Base-by-base conservation (phyloP, 2,797 vertebrate genomes). In the Ctenosaura bakeri region DNA sequence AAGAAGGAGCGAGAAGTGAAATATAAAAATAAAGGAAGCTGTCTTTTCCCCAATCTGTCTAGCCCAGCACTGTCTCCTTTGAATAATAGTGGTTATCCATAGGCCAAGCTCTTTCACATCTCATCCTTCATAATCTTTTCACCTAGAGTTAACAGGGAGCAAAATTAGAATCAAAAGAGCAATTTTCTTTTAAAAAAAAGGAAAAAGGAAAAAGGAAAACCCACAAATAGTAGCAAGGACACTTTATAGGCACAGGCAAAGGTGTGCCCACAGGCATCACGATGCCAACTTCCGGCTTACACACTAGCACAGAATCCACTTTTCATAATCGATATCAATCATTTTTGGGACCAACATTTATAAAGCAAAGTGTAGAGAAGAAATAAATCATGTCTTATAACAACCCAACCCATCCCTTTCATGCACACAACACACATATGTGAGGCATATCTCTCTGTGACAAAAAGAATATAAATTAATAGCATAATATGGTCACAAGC, bases 401-500 rank as follows among this genome's bases (percentile, higher is more conserved):
- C 3, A 35, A 56, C 6, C 80, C 66, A 10, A 32, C 32, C 66
- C 26, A 69, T 54, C 5, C 50, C 16, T 52, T 16, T 12, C 29
- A 2, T 14, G 18, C 50, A 32, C 79, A 81, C 50, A 80, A 24
- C 9, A 20, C 59, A 93, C 20, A 22, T 50, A 92, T 93, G 92
- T 0, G 71, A 66, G 29, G 35, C 86, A 18, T 4, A 69, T 89
- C 82, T 91, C 82, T 20, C 66, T 78, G 83, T 69, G 9, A 92
- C 92, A 52, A 6, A n/a, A 90, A 84, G 78, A 89, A 90, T 56
- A 74, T 56, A 88, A 86, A 79, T 93, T 85, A 82, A 69, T 90
- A 83, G 88, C 89, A 84, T 3, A 76, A 89, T n/a, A 94, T 6
- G 64, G 90, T 80, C 86, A 93, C 92, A 90, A 91, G 93, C 66